phyloP scores from a whole-genome alignment of 2,113 vertebrate genomes.

The Aptenodytes patagonicus region DNA sequence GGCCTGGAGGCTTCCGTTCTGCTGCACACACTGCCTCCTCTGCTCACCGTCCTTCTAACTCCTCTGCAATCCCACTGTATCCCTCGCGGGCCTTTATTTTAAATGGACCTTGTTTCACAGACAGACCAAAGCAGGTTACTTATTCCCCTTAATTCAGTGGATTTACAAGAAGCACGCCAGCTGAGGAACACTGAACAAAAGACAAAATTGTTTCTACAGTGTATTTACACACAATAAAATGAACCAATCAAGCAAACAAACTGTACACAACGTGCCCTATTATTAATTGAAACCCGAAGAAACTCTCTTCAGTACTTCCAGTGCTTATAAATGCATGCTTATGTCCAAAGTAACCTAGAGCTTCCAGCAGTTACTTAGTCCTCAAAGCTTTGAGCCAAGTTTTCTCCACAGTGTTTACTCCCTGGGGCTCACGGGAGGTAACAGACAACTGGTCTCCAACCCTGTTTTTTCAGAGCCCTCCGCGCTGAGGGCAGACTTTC shows the following conservation, averaged over 20 bases:
- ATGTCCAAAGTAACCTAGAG: background rate
- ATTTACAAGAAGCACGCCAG: background rate
- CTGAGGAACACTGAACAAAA: background rate
- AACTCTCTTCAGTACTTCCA: background rate
- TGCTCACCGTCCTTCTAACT: background rate
- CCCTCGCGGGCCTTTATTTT: background rate
- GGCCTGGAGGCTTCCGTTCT: background rate
- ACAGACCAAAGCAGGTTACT: background rate
- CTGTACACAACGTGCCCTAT: background rate
- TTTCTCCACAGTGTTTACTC: background rate
- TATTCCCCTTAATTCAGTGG: background rate
- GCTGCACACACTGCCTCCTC: background rate
- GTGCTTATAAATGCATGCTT: background rate
- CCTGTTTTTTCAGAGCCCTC: background rate
- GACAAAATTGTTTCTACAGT: background rate
- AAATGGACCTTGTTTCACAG: background rate
- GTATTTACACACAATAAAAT: constrained; percentile 26
- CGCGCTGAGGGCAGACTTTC: background rate
- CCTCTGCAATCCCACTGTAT: background rate
- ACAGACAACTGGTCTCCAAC: background rate
- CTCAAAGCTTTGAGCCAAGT: background rate
- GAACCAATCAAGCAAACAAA: constrained; percentile 15
- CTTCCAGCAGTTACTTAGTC: background rate
- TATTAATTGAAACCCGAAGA: constrained; percentile 27
- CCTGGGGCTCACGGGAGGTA: background rate